Evolutionary conservation across 1,140 invertebrate species (phyloP).

Genomic region (Rhizoglyphus robini): DNA sequence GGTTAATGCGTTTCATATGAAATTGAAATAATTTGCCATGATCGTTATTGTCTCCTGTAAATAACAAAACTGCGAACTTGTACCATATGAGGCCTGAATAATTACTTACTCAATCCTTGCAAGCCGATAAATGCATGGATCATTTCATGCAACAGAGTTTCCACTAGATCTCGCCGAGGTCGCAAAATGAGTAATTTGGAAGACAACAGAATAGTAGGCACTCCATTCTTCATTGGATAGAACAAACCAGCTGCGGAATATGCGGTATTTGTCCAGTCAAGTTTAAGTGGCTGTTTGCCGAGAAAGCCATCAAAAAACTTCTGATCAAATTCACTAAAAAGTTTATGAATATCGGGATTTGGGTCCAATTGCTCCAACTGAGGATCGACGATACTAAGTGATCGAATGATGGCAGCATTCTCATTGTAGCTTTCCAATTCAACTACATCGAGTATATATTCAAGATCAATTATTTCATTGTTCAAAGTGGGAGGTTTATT

Average conservation of each 20-base stretch:
- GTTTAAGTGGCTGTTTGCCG: slow-evolving; percentile 50
- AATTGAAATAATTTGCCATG: slow-evolving; percentile 87
- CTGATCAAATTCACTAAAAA: slow-evolving; percentile 75
- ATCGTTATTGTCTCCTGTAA: slow-evolving; percentile 69
- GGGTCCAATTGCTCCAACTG: slow-evolving; percentile 74
- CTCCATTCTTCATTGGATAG: background rate
- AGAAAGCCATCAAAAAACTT: slow-evolving; percentile 63
- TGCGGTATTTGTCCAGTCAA: slow-evolving; percentile 54
- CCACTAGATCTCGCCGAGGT: slow-evolving; percentile 44
- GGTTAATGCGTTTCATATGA: slow-evolving; percentile 88
- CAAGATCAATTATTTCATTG: too few relatives aligned
- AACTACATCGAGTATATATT: too few relatives aligned
- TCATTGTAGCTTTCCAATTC: too few relatives aligned
- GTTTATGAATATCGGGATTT: slow-evolving; percentile 68
- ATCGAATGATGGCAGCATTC: too few relatives aligned
- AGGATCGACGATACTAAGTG: too few relatives aligned
- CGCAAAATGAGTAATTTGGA: slow-evolving; percentile 75
- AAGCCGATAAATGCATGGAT: slow-evolving; percentile 70
- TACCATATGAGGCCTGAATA: too few relatives aligned
- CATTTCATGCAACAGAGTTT: slow-evolving; percentile 81
- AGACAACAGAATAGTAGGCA: slow-evolving; percentile 50
- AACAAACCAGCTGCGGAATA: background rate
- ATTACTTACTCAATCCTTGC: slow-evolving; percentile 35
- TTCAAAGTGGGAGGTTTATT: too few relatives aligned
- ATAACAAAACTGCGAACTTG: too few relatives aligned